Percentiles rank a stretch among this genome's conserved stretches.
Conservation (phyloP, 2,797 vertebrate species). For the Menidia menidia region DNA sequence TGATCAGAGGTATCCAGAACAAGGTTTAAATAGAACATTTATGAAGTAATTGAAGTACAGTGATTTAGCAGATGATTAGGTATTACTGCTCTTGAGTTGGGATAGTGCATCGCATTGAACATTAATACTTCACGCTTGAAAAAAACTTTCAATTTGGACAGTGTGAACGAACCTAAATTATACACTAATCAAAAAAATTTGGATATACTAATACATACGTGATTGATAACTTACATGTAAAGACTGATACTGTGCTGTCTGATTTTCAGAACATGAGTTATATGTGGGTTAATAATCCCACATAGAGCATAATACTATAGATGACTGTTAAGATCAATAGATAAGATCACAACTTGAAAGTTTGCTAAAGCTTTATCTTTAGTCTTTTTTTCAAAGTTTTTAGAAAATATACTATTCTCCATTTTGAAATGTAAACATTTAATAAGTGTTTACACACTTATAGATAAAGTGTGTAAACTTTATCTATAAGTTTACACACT, state of each 20-base stretch:
- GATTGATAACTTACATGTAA: not conserved
- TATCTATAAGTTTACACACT: too few relatives aligned
- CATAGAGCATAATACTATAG: too few relatives aligned
- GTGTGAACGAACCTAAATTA: not conserved
- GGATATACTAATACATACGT: not conserved
- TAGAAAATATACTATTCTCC: too few relatives aligned
- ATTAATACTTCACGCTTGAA: not conserved
- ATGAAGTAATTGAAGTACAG: conserved; percentile 12
- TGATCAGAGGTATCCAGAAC: conserved; percentile 18
- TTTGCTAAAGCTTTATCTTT: too few relatives aligned
- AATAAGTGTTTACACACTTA: too few relatives aligned
- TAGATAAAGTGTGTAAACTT: too few relatives aligned
- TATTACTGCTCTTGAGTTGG: conserved; percentile 9
- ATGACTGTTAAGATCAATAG: too few relatives aligned
- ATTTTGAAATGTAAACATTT: too few relatives aligned
- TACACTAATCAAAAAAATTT: not conserved
- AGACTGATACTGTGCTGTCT: not conserved
- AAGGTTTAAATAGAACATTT: conserved; percentile 44
- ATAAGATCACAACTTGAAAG: too few relatives aligned
- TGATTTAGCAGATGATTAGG: conserved; percentile 32
- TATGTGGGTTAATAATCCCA: too few relatives aligned
- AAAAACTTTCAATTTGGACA: conserved; percentile 11
- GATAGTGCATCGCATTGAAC: conserved; percentile 2
- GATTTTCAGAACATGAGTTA: not conserved
- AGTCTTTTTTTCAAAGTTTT: too few relatives aligned